phyloP scores from a whole-genome alignment of 2,888 invertebrate species.

The Julus scandinavius region DNA sequence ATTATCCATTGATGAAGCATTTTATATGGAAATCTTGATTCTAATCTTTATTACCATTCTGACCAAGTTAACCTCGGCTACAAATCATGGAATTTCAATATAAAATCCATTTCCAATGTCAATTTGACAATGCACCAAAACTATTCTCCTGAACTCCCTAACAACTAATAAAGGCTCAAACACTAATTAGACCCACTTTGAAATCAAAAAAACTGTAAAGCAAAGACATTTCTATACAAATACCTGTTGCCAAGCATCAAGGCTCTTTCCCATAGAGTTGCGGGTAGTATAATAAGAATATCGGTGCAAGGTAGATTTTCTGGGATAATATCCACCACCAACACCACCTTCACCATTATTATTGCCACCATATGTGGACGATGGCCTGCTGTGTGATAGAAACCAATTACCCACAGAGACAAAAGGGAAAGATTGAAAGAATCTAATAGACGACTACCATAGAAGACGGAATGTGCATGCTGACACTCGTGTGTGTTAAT shows the following conservation, averaged over 20 bases:
- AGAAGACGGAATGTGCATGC: background rate
- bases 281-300: conserved; percentile 42
- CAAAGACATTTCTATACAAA: background rate
- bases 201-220: background rate
- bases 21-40: no score
- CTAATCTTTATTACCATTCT: no score
- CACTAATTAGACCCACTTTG: background rate
- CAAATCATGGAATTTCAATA: no score
- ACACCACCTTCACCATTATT: conserved; percentile 28
- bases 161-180: no score
- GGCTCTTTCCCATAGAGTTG: conserved; percentile 22
- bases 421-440: conserved; percentile 50
- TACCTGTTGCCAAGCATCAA: conserved; percentile 42
- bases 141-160: no score
- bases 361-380: conserved; percentile 22
- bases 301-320: conserved; percentile 25
- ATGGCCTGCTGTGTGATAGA: conserved; percentile 43
- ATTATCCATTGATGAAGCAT: no score
- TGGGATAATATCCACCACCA: conserved; percentile 45
- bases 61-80: no score
- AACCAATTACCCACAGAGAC: conserved; percentile 55
- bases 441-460: background rate
- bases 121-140: no score
- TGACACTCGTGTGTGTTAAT: background rate
- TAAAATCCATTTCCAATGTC: no score